Evolutionary conservation across 1,140 invertebrate species (phyloP).

Genomic region (Sinonovacula constricta): DNA sequence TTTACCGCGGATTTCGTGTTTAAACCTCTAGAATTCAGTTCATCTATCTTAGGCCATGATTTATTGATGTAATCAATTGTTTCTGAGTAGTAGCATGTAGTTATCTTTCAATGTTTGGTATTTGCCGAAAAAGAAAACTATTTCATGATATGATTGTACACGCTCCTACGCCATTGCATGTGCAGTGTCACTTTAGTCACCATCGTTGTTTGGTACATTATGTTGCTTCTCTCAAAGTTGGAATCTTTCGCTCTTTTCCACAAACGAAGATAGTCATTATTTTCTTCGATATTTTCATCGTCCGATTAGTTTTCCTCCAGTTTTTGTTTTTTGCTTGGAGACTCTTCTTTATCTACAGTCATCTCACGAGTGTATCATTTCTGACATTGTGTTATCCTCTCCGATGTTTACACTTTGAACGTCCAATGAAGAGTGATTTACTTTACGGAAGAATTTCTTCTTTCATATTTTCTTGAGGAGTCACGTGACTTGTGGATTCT

Average conservation of each 20-base stretch:
- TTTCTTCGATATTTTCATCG: not conserved
- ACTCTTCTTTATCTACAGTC: not conserved
- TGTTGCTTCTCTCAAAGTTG: not conserved
- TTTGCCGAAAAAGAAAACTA: no score
- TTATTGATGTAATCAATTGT: no score
- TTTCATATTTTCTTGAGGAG: slow-evolving; percentile 3
- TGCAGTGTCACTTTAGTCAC: not conserved
- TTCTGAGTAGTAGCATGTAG: no score
- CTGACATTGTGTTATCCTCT: not conserved
- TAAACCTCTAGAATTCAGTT: not conserved
- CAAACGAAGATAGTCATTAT: not conserved
- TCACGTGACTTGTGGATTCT: not conserved
- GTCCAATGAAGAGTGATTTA: not conserved
- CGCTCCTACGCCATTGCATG: no score
- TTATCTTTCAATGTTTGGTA: not conserved
- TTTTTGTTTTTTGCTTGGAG: not conserved
- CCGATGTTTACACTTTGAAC: no score
- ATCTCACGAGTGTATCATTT: not conserved
- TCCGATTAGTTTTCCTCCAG: not conserved
- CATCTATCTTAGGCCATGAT: no score
- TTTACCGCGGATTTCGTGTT: not conserved
- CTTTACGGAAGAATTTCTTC: not conserved
- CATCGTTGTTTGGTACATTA: not conserved
- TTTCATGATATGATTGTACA: no score
- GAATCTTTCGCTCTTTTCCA: slow-evolving; percentile 6